Evolutionary conservation across 2,113 vertebrate species (phyloP).

Genomic region (Hepsetus odoe): DNA sequence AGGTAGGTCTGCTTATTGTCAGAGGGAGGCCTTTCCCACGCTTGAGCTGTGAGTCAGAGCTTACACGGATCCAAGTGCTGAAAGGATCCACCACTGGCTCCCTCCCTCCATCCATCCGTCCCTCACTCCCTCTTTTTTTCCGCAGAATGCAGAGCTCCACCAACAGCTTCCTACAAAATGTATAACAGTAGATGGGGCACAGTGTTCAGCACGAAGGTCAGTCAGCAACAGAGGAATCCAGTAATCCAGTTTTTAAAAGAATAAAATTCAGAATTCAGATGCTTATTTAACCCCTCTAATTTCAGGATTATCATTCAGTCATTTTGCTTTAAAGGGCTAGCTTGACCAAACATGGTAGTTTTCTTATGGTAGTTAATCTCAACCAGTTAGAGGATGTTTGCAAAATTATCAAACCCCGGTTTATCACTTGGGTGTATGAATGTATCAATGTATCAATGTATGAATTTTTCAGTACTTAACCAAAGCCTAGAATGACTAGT

Average conservation of each 20-base stretch:
- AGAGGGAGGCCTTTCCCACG: slow-evolving; percentile 75
- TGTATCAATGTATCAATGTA: too few relatives aligned
- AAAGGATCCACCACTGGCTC: slow-evolving; percentile 45
- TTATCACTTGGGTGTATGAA: too few relatives aligned
- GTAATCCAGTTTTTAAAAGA: too few relatives aligned
- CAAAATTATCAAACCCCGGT: too few relatives aligned
- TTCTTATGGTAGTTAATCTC: neutral
- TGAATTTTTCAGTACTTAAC: slow-evolving; percentile 42
- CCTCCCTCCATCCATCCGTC: slow-evolving; percentile 55
- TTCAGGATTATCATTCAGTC: neutral
- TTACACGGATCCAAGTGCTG: slow-evolving; percentile 48
- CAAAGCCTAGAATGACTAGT: neutral
- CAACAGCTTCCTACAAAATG: slow-evolving; percentile 20
- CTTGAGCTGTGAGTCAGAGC: slow-evolving; percentile 59
- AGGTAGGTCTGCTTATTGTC: slow-evolving; percentile 74
- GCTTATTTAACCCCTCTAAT: neutral
- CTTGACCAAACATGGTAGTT: neutral
- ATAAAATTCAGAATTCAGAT: neutral
- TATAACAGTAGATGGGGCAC: slow-evolving; percentile 31
- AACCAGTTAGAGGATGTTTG: neutral
- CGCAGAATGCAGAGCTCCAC: slow-evolving; percentile 14
- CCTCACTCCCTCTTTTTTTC: slow-evolving; percentile 56
- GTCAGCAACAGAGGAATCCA: neutral
- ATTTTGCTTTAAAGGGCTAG: neutral
- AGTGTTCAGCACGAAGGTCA: slow-evolving; percentile 9